Conservation (phyloP, 2,797 vertebrate genomes). For the Poliocrania exsul region DNA sequence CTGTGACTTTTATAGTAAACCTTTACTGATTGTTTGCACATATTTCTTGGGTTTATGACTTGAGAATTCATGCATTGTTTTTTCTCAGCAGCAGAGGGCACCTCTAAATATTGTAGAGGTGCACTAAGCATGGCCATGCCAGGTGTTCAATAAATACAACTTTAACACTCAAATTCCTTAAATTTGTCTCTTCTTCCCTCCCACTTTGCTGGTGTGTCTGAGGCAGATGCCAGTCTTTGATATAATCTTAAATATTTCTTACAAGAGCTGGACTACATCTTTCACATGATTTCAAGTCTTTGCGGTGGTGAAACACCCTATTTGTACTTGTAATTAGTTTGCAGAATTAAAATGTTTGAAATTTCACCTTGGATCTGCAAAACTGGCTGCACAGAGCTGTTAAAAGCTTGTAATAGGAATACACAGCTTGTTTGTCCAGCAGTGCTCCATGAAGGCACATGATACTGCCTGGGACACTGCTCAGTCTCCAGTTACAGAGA, state of each 20-base stretch:
- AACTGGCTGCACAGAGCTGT: background rate
- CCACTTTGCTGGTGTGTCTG: accelerated
- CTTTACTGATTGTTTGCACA: too few species aligned
- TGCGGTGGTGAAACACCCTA: background rate
- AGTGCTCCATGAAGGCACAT: accelerated
- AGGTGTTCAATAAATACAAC: background rate
- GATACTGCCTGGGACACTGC: background rate
- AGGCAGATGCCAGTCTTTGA: background rate
- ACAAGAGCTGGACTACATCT: background rate
- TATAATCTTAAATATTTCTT: background rate
- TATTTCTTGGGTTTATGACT: background rate
- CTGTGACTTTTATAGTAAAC: background rate
- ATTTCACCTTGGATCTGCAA: background rate
- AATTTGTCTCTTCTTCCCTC: background rate
- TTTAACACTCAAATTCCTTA: background rate
- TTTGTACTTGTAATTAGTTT: background rate
- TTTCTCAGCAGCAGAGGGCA: background rate
- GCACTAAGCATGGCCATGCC: background rate
- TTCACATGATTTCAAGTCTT: background rate
- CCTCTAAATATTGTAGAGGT: background rate
- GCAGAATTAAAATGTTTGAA: background rate
- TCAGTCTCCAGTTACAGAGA: background rate
- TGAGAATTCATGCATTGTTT: background rate
- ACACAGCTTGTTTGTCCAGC: background rate
- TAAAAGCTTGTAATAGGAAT: background rate